Conservation (phyloP, 2,113 vertebrate species). For the Petromus typicus region DNA sequence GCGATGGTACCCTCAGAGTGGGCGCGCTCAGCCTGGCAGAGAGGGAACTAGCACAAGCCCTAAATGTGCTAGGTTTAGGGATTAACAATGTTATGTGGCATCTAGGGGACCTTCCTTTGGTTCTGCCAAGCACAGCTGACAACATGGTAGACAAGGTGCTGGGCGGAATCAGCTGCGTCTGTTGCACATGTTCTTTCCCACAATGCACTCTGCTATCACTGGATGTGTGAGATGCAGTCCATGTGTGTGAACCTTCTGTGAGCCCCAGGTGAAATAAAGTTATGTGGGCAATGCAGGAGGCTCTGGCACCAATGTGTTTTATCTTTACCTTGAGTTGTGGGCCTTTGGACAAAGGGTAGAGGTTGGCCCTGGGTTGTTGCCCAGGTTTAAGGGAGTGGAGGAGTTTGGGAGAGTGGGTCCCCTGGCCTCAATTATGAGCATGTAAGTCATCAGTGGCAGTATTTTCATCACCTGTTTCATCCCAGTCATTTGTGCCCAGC, state of each 20-base stretch:
- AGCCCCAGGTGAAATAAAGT: background rate
- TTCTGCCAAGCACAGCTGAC: background rate
- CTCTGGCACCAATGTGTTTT: background rate
- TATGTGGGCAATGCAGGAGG: background rate
- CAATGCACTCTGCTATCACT: background rate
- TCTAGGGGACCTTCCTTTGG: background rate
- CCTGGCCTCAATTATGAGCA: background rate
- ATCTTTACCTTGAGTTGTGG: background rate
- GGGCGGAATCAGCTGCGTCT: background rate
- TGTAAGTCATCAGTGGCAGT: no score
- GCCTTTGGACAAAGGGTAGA: background rate
- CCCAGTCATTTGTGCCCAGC: background rate
- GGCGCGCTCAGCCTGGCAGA: background rate
- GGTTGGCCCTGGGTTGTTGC: background rate
- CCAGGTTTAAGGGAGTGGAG: background rate
- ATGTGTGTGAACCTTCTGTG: background rate
- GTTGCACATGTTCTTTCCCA: background rate
- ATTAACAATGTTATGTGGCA: background rate
- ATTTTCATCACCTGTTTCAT: background rate
- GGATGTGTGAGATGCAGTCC: background rate
- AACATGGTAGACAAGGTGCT: background rate
- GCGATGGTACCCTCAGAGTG: background rate
- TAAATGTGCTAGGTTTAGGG: background rate
- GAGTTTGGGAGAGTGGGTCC: background rate
- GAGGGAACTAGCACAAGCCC: background rate